phyloP scores from a whole-genome alignment of 30 jellyfish, hydroid and myxozoan genomes.

The Morbakka virulenta region DNA sequence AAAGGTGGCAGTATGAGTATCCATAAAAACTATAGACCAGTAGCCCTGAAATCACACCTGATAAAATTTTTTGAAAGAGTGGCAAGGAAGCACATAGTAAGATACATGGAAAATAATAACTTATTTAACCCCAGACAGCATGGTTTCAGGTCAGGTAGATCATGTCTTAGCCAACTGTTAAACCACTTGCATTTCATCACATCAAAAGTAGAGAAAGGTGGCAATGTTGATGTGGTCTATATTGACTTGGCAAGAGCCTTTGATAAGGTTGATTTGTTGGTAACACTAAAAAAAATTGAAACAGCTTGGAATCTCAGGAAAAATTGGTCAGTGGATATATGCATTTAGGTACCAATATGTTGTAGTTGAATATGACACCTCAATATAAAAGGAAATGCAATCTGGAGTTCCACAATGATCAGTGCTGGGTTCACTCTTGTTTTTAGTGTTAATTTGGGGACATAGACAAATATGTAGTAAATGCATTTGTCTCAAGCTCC shows the following conservation, averaged over 20 bases:
- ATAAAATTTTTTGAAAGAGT: conserved; percentile 19
- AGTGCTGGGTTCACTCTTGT: conserved; percentile 6
- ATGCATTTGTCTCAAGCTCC: no score
- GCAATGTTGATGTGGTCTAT: conserved; percentile 12
- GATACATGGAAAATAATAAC: not conserved
- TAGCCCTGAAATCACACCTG: conserved; percentile 19
- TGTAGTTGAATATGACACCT: conserved; percentile 4
- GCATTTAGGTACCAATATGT: not conserved
- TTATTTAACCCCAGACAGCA: conserved; percentile 7
- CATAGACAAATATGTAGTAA: not conserved
- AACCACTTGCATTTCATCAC: not conserved
- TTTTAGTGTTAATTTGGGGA: no score
- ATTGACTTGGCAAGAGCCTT: conserved; percentile 24
- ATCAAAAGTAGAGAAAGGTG: not conserved
- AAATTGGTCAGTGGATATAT: not conserved
- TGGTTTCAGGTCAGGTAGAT: conserved; percentile 16
- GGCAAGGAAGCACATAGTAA: not conserved
- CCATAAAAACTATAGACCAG: conserved; percentile 17
- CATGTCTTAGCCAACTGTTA: conserved; percentile 6
- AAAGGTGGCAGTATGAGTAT: not conserved
- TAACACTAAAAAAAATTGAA: not conserved
- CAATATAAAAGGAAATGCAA: not conserved
- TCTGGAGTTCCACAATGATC: no score
- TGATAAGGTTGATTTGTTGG: not conserved
- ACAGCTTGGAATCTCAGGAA: not conserved